Evolutionary conservation across 2,797 vertebrate genomes (phyloP), one percentile per base, ranked within the genome.

Genomic region (Chromis chromis): DNA sequence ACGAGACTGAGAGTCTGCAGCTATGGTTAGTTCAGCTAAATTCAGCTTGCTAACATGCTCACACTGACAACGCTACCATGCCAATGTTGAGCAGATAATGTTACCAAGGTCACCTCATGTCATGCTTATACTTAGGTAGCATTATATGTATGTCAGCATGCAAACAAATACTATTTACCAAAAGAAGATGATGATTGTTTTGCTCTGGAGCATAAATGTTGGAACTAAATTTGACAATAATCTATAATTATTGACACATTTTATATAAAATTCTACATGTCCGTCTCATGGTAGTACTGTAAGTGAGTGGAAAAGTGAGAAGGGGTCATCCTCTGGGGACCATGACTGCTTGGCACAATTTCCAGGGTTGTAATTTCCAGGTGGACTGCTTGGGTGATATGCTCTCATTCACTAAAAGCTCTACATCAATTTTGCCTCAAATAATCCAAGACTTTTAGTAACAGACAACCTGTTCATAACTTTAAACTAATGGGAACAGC

Each of bases 21-120:
- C 58, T n/a, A 44, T 19, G 42, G 11, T 44, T 42, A 71, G n/a
- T 62, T 46, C n/a, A 67, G 52, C 64, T 33, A 31, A 62, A 62
- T 42, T 65, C 49, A 66, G 10, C 4, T 19, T 19, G 33, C 58
- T 55, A 65, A 70, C 16, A 50, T 8, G 17, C 53, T 21, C 13
- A 25, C 33, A 36, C 11, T 11, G 14, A 1, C 16, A 42, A 17
- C 28, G 48, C 65, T 33, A 54, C 39, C 40, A 42, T 42, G 14
- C 33, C 8, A 3, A 36, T 42, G 13, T 17, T 42, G 16, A 17
- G 40, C 40, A 42, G 40, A 17, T 42, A 42, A 16, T 16, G 6
- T 46, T 46, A 10, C 19, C 19, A 9, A 17, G 7, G 7, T 31
- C 31, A 31, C 31, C 31, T 7, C 9, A 31, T 31, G 31, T 9